Evolutionary conservation across 35 echinoderm and acorn worm species (phyloP), one percentile per base, ranked within the genome.

Genomic region (Eucidaris tribuloides): DNA sequence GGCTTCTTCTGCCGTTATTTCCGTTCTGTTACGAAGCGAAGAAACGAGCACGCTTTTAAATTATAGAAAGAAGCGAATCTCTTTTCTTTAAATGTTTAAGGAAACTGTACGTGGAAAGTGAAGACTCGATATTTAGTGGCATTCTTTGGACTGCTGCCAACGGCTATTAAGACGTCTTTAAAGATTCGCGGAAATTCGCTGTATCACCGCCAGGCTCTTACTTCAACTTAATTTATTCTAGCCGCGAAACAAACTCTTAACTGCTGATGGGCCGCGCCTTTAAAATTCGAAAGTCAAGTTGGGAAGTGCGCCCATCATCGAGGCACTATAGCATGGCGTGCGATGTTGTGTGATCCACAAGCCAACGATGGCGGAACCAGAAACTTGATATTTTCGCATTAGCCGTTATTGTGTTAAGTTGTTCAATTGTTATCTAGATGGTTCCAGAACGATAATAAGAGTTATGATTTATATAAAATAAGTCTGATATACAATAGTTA

Each of bases 131-230:
- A 18, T 74, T 74, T 52, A 52, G 48, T 52, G 48, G 48, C n/a
- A n/a, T 11, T 52, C n/a, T n/a, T 52, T 52, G 25, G 44, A 74
- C 35, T 40, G 44, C 35, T 74, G 44, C 37, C 68, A 40, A 23
- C 68, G 68, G 68, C 68, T 74, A 74, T 74, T 74, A 74, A 74
- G 68, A 35, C 68, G 68, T 74, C 68, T 74, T 74, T 74, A n/a
- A 74, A 32, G 37, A 74, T 41, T 44, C 44, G 68, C n/a, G 24
- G 22, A 44, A 74, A 74, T 33, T 40, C 44, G 37, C 35, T 36
- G 37, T 74, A 74, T 74, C 68, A 74, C 68, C 68, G 68, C 68
- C 68, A 74, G 68, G 35, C 3, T 40, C 44, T 14, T n/a, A 17
- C 68, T 74, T 74, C 28, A 74, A 40, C 25, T 40, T 74, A 74